Conservation (phyloP, 2,797 vertebrate species). For the Leptodactylus fallax region DNA sequence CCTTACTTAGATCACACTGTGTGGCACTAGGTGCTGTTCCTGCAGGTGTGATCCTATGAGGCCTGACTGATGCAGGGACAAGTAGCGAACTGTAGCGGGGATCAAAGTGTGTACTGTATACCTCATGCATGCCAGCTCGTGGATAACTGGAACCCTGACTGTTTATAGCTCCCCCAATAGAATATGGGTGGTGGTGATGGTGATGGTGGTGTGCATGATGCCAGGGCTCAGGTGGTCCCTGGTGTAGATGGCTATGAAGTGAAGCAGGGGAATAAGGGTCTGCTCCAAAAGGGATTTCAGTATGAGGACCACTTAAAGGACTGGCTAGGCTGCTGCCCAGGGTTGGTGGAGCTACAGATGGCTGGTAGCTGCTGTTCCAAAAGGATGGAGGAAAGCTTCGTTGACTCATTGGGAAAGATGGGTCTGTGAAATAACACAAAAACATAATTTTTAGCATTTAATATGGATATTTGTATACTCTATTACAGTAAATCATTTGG, state of each 20-base stretch:
- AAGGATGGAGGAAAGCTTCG: constrained; percentile 95
- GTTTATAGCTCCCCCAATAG: constrained; percentile 83
- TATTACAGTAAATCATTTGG: too few relatives aligned
- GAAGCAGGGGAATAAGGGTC: constrained; percentile 88
- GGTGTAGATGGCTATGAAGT: constrained; percentile 92
- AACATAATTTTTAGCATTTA: background rate
- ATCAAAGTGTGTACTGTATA: constrained; percentile 92
- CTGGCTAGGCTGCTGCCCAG: constrained; percentile 79
- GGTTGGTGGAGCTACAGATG: constrained; percentile 78
- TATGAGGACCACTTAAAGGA: constrained; percentile 82
- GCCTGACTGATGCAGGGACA: constrained; percentile 88
- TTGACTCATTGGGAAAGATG: constrained; percentile 95
- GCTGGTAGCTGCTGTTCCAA: constrained; percentile 97
- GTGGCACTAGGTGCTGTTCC: constrained; percentile 78
- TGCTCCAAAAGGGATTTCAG: constrained; percentile 87
- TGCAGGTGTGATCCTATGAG: constrained; percentile 85
- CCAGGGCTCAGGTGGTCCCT: constrained; percentile 89
- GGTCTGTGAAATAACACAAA: constrained; percentile 69
- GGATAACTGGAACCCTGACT: constrained; percentile 85
- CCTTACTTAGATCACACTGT: constrained; percentile 90
- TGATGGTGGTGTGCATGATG: constrained; percentile 89
- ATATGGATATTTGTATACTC: too few relatives aligned
- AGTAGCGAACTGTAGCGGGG: constrained; percentile 91
- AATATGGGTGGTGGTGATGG: constrained; percentile 83
- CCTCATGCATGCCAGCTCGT: constrained; percentile 87